Conservation (phyloP, 2,797 vertebrate genomes). For the Sternarchorhynchus goeldii region DNA sequence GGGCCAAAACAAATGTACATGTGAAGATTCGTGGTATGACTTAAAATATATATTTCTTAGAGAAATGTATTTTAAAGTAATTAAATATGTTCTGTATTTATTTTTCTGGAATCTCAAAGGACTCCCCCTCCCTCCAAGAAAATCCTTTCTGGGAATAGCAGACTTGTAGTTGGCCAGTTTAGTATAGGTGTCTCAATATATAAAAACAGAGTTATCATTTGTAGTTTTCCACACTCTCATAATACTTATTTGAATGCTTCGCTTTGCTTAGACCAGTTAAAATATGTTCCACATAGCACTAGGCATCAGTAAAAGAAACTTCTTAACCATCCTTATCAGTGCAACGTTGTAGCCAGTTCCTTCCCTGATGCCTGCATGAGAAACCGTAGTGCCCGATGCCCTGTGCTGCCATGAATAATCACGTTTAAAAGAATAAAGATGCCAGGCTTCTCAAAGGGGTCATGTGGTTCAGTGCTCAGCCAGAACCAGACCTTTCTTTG, state of each 20-base stretch:
- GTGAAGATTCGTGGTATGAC: neutral
- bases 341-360: conserved; percentile 49
- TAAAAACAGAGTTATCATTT: neutral
- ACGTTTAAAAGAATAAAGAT: conserved; percentile 65
- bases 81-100: neutral
- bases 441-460: conserved; percentile 59
- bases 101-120: neutral
- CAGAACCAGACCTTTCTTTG: conserved; percentile 60
- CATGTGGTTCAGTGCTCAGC: conserved; percentile 48
- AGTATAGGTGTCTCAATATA: neutral
- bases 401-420: conserved; percentile 64
- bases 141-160: neutral
- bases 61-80: neutral
- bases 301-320: conserved; percentile 25
- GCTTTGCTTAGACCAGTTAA: neutral
- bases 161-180: neutral
- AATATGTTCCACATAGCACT: neutral
- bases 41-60: neutral
- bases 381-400: conserved; percentile 55
- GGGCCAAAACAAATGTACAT: neutral
- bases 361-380: conserved; percentile 36
- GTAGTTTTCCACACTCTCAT: neutral
- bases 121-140: neutral
- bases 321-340: conserved; percentile 44
- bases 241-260: neutral